A percentile compares a stretch with the other conserved stretches of the same genome.
Conservation (phyloP, 2,113 vertebrate genomes). For the rat (Rattus norvegicus) region GRCr8 NC_086028.1:104959001-104959500, state of each 20-base stretch:
- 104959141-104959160: fast-evolving
- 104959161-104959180: neutral
- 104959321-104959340: neutral
- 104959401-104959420: neutral
- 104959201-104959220: fast-evolving
- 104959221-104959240: neutral
- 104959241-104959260: neutral
- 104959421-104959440: neutral
- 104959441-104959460: neutral
- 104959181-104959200: neutral
- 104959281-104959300: neutral
- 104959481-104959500: neutral
- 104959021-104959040: too few species aligned
- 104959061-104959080: too few species aligned
- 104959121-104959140: fast-evolving
- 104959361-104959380: too few species aligned
- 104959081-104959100: neutral
- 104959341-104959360: neutral
- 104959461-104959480: neutral
- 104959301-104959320: too few species aligned
- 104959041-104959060: too few species aligned
- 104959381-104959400: neutral
- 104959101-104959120: neutral
- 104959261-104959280: neutral
- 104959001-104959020: too few species aligned